Evolutionary conservation across 2,113 vertebrate species (phyloP), one percentile per base, ranked within the genome.

Genomic region (Lampris megalopsis): DNA sequence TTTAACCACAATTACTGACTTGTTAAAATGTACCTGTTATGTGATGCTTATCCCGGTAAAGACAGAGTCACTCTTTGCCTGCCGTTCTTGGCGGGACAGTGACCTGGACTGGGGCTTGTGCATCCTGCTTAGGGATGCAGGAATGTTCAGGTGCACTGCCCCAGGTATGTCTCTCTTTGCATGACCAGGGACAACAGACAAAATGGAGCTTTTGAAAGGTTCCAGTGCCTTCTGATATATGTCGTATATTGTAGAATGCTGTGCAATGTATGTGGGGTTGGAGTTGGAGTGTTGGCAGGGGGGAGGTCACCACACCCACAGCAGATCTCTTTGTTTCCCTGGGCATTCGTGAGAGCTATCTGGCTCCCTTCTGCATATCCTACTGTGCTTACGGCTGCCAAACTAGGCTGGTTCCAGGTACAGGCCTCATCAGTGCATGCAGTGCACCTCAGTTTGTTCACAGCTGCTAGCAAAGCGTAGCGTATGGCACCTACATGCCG

Each of bases 171-270:
- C 50, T 24, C 35, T 38, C 63, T 48, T 36, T 47, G 63, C 45
- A 66, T 66, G 47, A 36, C 63, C 65, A 54, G 37, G 65, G 48
- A 68, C 65, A 68, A 68, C 60, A 43, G 60, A 62, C 60, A 62
- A 45, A n/a, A 62, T 53, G 10, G 50, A 54, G 49, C 65, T 68
- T 41, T 56, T 68, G 65, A 56, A 50, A 41, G 65, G 37, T 41
- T 13, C 7, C 50, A 53, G 37, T 68, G 40, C 9, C 37, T 68
- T 68, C 50, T n/a, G 65, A 68, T 53, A 40, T 5, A 67, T 68
- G 37, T 68, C 54, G 50, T 50, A 68, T 68, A n/a, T 54, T 54
- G 65, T 41, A 68, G 35, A 66, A 40, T 50, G 35, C 35, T 66
- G 48, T 66, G 48, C 63, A 66, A 24, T 66, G 52, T 36, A 52